These are phyloP conservation scores for Mellivora capensis DNA, from an alignment of 2,113 vertebrate species.

Conservation along the genomic window DNA sequence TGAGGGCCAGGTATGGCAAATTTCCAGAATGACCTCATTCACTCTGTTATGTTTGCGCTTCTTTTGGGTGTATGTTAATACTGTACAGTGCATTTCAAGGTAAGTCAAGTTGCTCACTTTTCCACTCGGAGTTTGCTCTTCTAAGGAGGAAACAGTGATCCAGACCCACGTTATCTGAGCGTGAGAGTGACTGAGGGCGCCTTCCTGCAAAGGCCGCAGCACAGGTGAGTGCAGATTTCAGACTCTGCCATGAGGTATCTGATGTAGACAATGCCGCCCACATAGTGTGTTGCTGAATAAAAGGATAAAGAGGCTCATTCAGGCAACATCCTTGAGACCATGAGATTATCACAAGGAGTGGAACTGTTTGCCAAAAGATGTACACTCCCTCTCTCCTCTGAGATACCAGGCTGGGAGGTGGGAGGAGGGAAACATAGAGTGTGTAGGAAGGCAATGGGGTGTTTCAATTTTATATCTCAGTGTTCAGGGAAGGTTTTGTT, in stretches of 20 bases:
- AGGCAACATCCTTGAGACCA: background rate
- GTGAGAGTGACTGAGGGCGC: rapidly evolving
- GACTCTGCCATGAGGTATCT: background rate
- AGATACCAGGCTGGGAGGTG: no score
- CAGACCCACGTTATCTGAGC: rapidly evolving
- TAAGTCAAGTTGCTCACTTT: background rate
- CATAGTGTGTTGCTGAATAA: rapidly evolving
- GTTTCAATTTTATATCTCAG: background rate
- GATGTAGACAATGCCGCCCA: rapidly evolving
- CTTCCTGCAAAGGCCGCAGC: background rate
- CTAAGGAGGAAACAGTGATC: background rate
- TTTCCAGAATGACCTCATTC: background rate
- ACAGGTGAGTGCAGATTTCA: rapidly evolving
- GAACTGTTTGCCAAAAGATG: background rate
- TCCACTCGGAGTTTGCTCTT: background rate
- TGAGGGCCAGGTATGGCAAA: rapidly evolving
- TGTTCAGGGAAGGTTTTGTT: background rate
- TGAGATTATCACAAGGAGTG: background rate
- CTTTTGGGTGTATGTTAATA: background rate
- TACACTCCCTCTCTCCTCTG: background rate
- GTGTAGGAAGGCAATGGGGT: background rate
- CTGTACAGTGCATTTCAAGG: background rate
- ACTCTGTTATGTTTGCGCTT: rapidly evolving
- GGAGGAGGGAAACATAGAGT: rapidly evolving
- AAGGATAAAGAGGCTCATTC: background rate